Evolutionary conservation across 2,113 vertebrate genomes (phyloP), one percentile per base, ranked within the genome.

Genomic region (Tenebrosternarchus preto): DNA sequence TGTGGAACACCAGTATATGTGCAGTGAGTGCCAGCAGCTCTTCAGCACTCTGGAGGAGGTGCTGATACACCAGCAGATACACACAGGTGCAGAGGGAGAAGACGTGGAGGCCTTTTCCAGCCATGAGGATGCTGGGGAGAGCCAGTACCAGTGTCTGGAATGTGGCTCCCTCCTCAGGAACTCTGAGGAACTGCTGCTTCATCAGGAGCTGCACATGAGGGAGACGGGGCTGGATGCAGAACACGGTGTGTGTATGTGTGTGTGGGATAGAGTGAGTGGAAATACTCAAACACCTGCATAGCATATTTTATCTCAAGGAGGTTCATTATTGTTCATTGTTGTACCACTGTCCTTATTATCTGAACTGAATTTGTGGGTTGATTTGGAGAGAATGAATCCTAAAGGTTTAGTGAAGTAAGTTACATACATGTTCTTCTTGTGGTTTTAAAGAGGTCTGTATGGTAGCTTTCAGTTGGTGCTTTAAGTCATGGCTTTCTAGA

Each of bases 1-100:
- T 73, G 92, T 95, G 81, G 94, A 95, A 85, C 96, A 96, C 85
- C 95, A 97, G 89, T 97, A 94, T 74, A 96, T 96, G 95, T 96
- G 95, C 86, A 96, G 95, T 0, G 95, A 96, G 88, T 96, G 95
- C 39, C 94, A 95, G 19, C 85, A 92, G 88, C 95, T 96, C 20
- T 96, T 94, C 85, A 92, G 94, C 89, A 94, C 94, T 0, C 90
- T 97, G 19, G 93, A 97, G 82, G 95, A 94, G 11, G 95, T 97
- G 67, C 89, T 97, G 80, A 80, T 95, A 22, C 96, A 97, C 88
- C 96, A 97, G 86, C 95, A 95, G 84, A 94, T 94, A 79, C 95
- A 97, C 57, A 87, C 89, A 0, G 91, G 85, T 7, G 75, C 78
- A 3, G 92, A 93, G 5, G 86, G 78, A 1, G 92, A 89, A 7